phyloP scores from a whole-genome alignment of 2,797 vertebrate species.

The Falco columbarius region DNA sequence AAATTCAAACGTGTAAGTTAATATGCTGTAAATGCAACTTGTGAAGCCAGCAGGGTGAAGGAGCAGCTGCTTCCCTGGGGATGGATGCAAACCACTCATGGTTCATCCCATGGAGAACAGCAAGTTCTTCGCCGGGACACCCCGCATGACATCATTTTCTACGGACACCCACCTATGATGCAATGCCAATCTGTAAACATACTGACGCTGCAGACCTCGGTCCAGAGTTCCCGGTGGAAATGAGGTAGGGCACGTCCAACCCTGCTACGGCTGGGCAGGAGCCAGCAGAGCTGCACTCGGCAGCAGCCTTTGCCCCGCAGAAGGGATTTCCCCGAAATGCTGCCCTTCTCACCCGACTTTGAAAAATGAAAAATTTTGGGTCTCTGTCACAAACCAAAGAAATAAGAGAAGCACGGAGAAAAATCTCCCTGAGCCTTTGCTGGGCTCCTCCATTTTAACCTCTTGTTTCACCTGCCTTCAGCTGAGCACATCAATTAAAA shows the following conservation, averaged over 20 bases:
- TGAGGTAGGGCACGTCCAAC: not conserved
- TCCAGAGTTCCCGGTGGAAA: not conserved
- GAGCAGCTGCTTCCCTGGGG: not conserved
- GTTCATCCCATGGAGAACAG: not conserved
- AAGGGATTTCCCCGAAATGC: not conserved
- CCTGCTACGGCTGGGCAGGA: not conserved
- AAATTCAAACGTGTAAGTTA: not conserved
- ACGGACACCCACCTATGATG: rapidly evolving
- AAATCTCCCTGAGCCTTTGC: not conserved
- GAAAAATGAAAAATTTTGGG: not conserved
- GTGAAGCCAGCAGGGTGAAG: not conserved
- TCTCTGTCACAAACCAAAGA: not conserved
- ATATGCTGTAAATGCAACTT: not conserved
- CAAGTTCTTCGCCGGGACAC: not conserved
- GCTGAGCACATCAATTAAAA: constrained; percentile 58
- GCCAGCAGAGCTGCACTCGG: rapidly evolving
- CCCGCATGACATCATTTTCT: rapidly evolving
- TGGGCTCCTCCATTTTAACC: not conserved
- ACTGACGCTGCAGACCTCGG: rapidly evolving
- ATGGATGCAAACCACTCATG: not conserved
- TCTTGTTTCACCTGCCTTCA: constrained; percentile 55
- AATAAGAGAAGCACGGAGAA: not conserved
- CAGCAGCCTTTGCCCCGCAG: rapidly evolving
- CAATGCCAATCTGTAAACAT: rapidly evolving
- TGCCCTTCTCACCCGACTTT: not conserved